These are phyloP conservation scores for Barypeithes pellucidus DNA, from an alignment of 2,888 invertebrate species.

Conservation along the genomic window DNA sequence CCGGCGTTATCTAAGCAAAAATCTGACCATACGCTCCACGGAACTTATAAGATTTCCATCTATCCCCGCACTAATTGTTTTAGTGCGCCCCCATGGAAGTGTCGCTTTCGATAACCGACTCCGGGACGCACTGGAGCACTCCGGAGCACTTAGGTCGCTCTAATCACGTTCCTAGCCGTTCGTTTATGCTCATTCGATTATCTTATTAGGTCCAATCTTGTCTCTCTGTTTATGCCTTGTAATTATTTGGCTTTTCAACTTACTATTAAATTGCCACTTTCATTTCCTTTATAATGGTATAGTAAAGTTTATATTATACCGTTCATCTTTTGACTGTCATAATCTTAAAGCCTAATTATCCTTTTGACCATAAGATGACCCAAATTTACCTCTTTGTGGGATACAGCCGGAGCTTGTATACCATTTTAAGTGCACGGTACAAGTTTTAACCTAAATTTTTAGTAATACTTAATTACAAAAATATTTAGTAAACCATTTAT, in stretches of 20 bases:
- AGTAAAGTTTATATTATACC: too few species aligned
- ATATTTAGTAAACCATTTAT: too few species aligned
- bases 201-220: slow-evolving; percentile 52
- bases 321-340: too few species aligned
- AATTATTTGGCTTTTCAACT: background rate
- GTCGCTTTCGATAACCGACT: slow-evolving; percentile 47
- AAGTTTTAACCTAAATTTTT: too few species aligned
- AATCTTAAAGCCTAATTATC: too few species aligned
- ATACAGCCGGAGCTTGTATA: too few species aligned
- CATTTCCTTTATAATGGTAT: too few species aligned
- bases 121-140: slow-evolving; percentile 29
- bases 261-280: too few species aligned
- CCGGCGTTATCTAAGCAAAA: slow-evolving; percentile 33
- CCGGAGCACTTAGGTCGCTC: slow-evolving; percentile 33
- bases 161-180: slow-evolving; percentile 56
- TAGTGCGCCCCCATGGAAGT: slow-evolving; percentile 47
- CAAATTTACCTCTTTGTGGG: too few species aligned
- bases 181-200: slow-evolving; percentile 58
- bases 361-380: too few species aligned
- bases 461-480: too few species aligned
- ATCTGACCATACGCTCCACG: slow-evolving; percentile 48
- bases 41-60: slow-evolving; percentile 58
- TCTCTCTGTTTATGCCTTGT: slow-evolving; percentile 17
- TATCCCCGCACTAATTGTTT: slow-evolving; percentile 47
- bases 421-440: too few species aligned